Evolutionary conservation across 1,140 invertebrate species (phyloP), one percentile per base, ranked within the genome.

Genomic region (roundworm (Caenorhabditis elegans)): DNA sequence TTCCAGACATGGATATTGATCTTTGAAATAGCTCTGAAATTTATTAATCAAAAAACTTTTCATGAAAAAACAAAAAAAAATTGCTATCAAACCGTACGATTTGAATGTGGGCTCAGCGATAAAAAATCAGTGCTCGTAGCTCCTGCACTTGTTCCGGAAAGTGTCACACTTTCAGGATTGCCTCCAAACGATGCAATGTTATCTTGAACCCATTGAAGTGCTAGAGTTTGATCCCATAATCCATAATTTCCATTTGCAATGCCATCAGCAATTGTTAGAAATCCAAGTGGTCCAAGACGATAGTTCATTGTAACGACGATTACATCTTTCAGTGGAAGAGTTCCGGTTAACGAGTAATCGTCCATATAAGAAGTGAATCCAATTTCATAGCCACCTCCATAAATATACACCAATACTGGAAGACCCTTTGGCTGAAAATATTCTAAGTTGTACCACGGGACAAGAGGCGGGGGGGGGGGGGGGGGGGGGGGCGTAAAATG

Each of bases 211-310:
- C 90, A 85, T 76, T 83, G 51, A 5, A 97, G 93, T 1, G 95
- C 96, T 87, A 96, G 85, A 0, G 94, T 93, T 91, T 96, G 95
- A 91, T 98, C 96, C 93, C 94, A 91, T 31, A 92, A 86, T 19
- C 92, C 92, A 70, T 88, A 84, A 83, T 92, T 92, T 34, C 92
- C 92, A 24, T 10, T 34, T 11, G 31, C n/a, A 34, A 46, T 24
- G 13, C 43, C 17, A 8, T 84, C 87, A 28, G 88, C 90, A 36
- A 83, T 39, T 8, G 86, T 76, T 26, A 86, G 53, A 65, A 86
- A 86, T 6, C 84, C 78, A 24, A 94, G 90, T 0, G 92, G 91
- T 2, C 93, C 93, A 1, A 94, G 89, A 65, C 93, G 90, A 86
- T 94, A 94, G 89, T 94, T 94, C 5, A 94, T 90, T 0, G 92